Evolutionary conservation across 2,888 invertebrate genomes (phyloP).

Genomic region (Heteropelma amictum): DNA sequence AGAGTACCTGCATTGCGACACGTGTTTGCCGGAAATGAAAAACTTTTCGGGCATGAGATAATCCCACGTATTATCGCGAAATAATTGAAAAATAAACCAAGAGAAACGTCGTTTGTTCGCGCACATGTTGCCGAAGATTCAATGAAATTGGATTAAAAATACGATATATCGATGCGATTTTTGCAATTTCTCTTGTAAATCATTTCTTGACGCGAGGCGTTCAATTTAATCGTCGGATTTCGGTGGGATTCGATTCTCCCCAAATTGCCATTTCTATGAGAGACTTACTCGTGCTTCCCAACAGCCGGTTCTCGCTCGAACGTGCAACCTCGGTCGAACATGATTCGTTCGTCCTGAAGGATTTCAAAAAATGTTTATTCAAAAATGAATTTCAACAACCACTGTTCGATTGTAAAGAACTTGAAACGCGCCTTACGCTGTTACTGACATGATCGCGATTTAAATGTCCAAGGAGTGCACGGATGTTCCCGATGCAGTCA

Average conservation of each 20-base stretch:
- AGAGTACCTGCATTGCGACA: no score
- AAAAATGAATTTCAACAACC: background rate
- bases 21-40: no score
- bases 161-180: no score
- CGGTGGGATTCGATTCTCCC: no score
- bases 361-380: background rate
- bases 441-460: background rate
- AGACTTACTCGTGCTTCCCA: constrained; percentile 30
- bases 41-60: no score
- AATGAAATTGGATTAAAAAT: no score
- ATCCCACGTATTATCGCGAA: no score
- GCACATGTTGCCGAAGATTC: no score
- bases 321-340: background rate
- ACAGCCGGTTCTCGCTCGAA: background rate
- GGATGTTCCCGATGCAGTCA: constrained; percentile 33
- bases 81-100: no score
- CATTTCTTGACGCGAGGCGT: no score
- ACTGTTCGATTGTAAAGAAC: background rate
- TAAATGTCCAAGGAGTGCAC: background rate
- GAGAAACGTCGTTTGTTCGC: no score
- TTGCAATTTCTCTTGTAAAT: no score
- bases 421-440: background rate
- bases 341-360: constrained; percentile 11
- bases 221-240: background rate
- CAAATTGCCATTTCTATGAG: background rate